Base-by-base conservation (phyloP, 2,797 vertebrate species). In the Anabas testudineus region DNA sequence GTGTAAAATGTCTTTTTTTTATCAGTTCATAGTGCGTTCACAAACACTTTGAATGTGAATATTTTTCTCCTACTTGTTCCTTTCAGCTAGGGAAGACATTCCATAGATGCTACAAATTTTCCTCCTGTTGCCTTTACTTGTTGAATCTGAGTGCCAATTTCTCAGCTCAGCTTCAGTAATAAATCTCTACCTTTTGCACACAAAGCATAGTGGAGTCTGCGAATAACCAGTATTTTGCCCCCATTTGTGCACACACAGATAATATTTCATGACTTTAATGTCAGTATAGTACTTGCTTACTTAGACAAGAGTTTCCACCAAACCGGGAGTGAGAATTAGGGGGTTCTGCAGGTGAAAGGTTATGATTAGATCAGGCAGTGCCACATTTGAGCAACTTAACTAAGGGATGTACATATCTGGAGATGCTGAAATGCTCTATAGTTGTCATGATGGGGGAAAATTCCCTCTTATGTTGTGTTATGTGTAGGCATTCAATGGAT, bases 41-140 rank as follows among this genome's bases (percentile, higher is more conserved):
- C 21, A 18, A n/a, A 55, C 67, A 70, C 80, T 65, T 78, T 58
- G 61, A 71, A 81, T 75, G 78, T 80, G 87, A 91, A 91, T 87
- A 82, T 82, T 83, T 88, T 80, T 45, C 45, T 63, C 80, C 76
- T 61, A 47, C 78, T 78, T 39, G 56, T 76, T 86, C 67, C 62
- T 62, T 52, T 47, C 75, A 74, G 81, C 67, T 71, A 22, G 39
- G 69, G 72, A 60, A 71, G 59, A 67, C 90, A 93, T 94, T 92
- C 92, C 89, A 77, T 24, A 67, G 78, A 94, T 93, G 85, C 88
- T 90, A 34, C 18, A 56, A 86, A 87, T 86, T 87, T 90, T 82
- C 82, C 75, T 81, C 60, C 64, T 47, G 75, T 83, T 86, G 82
- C 67, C 84, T 87, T 91, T 86, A 87, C 85, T 88, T 82, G 75